These are phyloP conservation scores for Platalea minor DNA, from an alignment of 2,797 vertebrate species.

Conservation along the genomic window DNA sequence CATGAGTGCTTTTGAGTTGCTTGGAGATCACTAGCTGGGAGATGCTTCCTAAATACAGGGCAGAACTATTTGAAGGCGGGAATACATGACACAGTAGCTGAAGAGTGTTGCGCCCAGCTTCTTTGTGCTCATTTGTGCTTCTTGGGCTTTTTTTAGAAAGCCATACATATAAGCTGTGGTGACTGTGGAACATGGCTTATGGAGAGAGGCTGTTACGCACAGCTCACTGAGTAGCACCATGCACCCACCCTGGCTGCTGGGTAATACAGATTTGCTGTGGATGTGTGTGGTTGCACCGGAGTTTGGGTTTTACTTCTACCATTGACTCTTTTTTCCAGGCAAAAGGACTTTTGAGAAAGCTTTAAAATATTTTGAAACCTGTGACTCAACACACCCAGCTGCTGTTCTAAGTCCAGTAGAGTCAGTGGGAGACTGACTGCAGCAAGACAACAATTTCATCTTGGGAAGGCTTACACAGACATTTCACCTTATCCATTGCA, in stretches of 20 bases:
- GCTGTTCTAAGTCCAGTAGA: background rate
- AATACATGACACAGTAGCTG: background rate
- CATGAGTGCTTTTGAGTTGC: background rate
- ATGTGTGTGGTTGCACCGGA: background rate
- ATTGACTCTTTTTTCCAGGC: background rate
- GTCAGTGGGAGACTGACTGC: background rate
- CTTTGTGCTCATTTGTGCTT: background rate
- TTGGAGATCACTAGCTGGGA: slow-evolving; percentile 11
- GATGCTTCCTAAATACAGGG: background rate
- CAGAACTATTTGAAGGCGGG: background rate
- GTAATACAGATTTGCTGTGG: background rate
- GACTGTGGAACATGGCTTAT: rapidly evolving
- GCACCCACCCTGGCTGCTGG: background rate
- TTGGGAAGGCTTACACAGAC: background rate
- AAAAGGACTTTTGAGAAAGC: background rate
- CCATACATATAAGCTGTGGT: background rate
- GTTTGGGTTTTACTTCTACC: background rate
- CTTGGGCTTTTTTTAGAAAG: background rate
- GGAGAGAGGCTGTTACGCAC: background rate
- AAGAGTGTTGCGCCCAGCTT: background rate
- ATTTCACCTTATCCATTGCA: background rate
- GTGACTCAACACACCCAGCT: background rate
- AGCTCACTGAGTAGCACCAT: rapidly evolving
- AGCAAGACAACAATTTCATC: background rate
- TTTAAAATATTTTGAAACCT: background rate